Base-by-base conservation (phyloP, 2,113 vertebrate species). In the Seriola quinqueradiata region DNA sequence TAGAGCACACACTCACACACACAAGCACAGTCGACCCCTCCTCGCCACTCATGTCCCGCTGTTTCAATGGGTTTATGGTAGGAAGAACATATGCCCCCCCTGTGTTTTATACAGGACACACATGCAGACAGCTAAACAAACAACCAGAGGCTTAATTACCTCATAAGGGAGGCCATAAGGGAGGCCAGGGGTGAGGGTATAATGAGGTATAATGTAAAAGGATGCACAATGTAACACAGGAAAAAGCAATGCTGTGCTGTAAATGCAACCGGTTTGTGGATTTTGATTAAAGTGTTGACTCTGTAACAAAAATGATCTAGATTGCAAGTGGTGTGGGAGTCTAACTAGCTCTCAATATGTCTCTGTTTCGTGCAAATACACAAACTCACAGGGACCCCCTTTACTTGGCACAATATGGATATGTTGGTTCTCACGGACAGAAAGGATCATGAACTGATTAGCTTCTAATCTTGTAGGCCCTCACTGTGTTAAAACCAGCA, bases 91-190 rank as follows among this genome's bases (percentile, higher is more conserved):
- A 88, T 89, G 83, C 86, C 83, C 85, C 87, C 87, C 83, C 86
- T 80, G 77, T 91, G 86, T 88, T 92, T 91, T 83, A 89, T 87
- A 79, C 91, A 90, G 90, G 87, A 89, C 88, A 92, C 91, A 92
- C 91, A 93, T 60, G 83, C 88, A 89, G 91, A 89, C 90, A 93
- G 92, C 92, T 93, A 91, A 90, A 92, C 81, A 91, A 93, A 93
- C 89, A 92, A 90, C 87, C 74, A 67, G 66, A 34, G 86, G 81
- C 78, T 86, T 91, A 89, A 90, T 90, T 90, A 92, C 89, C 89
- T 87, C 85, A 84, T 84, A 74, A 90, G 78, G 86, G 87, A 75
- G 86, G 83, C 81, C 85, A 84, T 84, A 74, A 90, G 78, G 86
- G 87, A 75, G 86, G 83, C 81, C 87, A 91, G 88, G 87, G 89